Conservation (phyloP, 1,140 invertebrate species). For the Globodera ellingtonae region DNA sequence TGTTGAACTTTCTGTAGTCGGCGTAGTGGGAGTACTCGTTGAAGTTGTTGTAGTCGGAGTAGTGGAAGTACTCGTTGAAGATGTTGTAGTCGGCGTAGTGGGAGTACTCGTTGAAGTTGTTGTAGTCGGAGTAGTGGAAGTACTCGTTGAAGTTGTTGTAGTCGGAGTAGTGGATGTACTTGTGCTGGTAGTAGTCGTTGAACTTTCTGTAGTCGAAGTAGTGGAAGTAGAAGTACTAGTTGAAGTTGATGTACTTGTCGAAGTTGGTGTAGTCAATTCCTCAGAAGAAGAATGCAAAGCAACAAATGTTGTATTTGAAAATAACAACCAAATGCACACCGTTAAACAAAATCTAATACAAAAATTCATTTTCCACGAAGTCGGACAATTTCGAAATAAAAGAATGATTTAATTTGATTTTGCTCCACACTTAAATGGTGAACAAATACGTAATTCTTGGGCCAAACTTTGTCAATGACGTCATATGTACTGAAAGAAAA, state of each 20-base stretch:
- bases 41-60: not conserved
- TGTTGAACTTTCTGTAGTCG: not conserved
- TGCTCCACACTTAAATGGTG: too few species aligned
- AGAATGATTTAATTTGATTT: too few species aligned
- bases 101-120: not conserved
- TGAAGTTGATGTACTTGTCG: not conserved
- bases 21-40: not conserved
- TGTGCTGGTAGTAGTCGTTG: not conserved
- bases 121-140: not conserved
- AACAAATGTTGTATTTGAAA: too few species aligned
- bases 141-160: not conserved
- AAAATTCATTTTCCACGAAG: too few species aligned
- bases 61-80: not conserved
- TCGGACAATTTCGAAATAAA: too few species aligned
- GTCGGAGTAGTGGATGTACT: not conserved
- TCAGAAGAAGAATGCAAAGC: too few species aligned
- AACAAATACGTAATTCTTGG: too few species aligned
- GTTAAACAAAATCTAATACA: too few species aligned
- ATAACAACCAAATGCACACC: too few species aligned
- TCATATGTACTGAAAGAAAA: too few species aligned
- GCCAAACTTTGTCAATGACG: too few species aligned
- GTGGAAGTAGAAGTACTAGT: not conserved
- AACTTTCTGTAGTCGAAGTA: not conserved
- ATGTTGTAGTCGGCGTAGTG: not conserved
- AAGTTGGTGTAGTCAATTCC: not conserved